phyloP scores from a whole-genome alignment of 2,113 vertebrate genomes.

The Hiodon tergisus region DNA sequence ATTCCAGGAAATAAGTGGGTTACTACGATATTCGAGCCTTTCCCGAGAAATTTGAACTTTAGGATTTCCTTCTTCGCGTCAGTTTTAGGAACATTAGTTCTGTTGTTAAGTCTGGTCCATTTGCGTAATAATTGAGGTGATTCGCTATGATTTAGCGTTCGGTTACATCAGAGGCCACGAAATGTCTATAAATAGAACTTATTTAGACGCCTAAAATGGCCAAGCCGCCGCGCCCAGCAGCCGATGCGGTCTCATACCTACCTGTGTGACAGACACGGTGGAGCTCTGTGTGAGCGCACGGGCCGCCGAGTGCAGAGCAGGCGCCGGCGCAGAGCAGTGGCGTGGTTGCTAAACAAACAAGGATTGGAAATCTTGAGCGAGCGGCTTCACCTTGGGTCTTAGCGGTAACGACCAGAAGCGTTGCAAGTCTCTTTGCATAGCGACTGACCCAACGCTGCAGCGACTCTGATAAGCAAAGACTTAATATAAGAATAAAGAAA shows the following conservation, averaged over 20 bases:
- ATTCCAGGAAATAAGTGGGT: no score
- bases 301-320: not conserved
- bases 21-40: no score
- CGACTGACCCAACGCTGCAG: no score
- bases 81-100: conserved; percentile 25
- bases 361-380: no score
- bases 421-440: no score
- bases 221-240: conserved; percentile 10
- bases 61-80: conserved; percentile 18
- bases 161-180: conserved; percentile 46
- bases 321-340: not conserved
- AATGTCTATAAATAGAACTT: conserved; percentile 42
- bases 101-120: conserved; percentile 25
- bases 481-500: no score
- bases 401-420: no score
- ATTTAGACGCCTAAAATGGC: conserved; percentile 21
- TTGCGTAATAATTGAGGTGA: conserved; percentile 28
- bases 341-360: no score
- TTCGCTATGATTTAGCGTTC: conserved; percentile 25
- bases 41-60: not conserved
- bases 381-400: no score
- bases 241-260: conserved; percentile 36
- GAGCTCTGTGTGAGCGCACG: not conserved
- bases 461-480: no score
- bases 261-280: conserved; percentile 31